Evolutionary conservation across 2,888 invertebrate species (phyloP).

Genomic region (Fabriciana adippe): DNA sequence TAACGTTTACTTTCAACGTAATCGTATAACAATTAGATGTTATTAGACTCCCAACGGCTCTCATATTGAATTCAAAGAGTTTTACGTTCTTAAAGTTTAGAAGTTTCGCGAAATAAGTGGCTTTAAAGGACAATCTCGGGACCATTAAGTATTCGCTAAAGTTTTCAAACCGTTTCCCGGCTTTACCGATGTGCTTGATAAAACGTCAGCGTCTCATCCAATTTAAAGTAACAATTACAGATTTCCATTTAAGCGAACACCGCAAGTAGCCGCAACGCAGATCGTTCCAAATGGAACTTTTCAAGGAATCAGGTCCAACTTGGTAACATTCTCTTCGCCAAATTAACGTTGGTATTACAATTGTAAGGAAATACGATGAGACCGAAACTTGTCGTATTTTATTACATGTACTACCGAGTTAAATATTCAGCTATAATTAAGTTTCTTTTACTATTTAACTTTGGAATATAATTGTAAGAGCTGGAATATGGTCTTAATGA

Average conservation of each 20-base stretch:
- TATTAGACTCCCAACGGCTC: constrained; percentile 1
- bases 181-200: constrained; percentile 36
- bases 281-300: constrained; percentile 42
- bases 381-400: constrained; percentile 2
- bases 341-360: constrained; percentile 42
- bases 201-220: constrained; percentile 45
- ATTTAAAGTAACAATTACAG: constrained; percentile 49
- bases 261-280: constrained; percentile 32
- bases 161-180: constrained; percentile 29
- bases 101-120: constrained; percentile 32
- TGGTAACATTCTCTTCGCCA: constrained; percentile 42
- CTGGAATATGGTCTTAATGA: not conserved
- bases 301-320: constrained; percentile 37
- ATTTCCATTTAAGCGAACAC: constrained; percentile 47
- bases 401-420: constrained; percentile 20
- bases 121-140: constrained; percentile 27
- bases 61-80: constrained; percentile 23
- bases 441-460: constrained; percentile 1
- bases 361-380: constrained; percentile 34
- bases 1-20: constrained; percentile 23
- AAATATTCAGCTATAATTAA: constrained; percentile 12
- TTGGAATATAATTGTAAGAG: constrained; percentile 2
- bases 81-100: constrained; percentile 27
- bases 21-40: constrained; percentile 11
- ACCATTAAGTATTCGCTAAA: constrained; percentile 29